Base-by-base conservation (phyloP, 53 echinoderm and acorn worm species). In the Echinometra lucunter region DNA sequence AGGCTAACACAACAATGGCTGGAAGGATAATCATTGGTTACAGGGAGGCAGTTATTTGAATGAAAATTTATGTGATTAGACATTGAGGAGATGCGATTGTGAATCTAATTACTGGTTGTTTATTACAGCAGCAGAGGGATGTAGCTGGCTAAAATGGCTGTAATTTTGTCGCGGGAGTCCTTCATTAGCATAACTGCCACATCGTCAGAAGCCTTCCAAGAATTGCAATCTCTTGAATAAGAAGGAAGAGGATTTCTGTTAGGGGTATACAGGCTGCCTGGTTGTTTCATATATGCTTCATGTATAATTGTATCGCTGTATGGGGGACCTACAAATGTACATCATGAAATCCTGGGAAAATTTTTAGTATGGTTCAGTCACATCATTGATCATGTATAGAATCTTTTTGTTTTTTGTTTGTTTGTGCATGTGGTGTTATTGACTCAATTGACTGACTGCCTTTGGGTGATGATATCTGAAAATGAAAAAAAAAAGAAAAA, bases 51-150 rank as follows among this genome's bases (percentile, higher is more conserved):
- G 69, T 69, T 69, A 69, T 32, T 69, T 30, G 30, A 78, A 78
- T 19, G 78, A 78, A 42, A 78, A 78, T 78, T 78, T 23, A 78
- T 78, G 23, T 78, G 38, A 42, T 78, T 78, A 78, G 78, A 40
- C 42, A 42, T 38, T 17, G 78, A 78, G 78, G 38, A 78, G 78
- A 38, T 42, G 40, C 19, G 42, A 78, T 40, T 78, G 40, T 17
- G 42, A 78, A 78, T 38, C 38, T 78, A 30, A 78, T 78, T 78
- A 78, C 78, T 40, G 16, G 38, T 78, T 78, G 78, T 40, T 38
- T 78, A 40, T 19, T 6, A 19, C 78, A 78, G 38, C 2, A 78
- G 5, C 21, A 72, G 16, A 42, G 38, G 42, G 78, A 42, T 78
- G n/a, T n/a, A 2, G 40, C 78, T 72, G 72, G 12, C 72, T 53